phyloP scores from a whole-genome alignment of 2,113 vertebrate species.

The Sinocyclocheilus rhinocerous region DNA sequence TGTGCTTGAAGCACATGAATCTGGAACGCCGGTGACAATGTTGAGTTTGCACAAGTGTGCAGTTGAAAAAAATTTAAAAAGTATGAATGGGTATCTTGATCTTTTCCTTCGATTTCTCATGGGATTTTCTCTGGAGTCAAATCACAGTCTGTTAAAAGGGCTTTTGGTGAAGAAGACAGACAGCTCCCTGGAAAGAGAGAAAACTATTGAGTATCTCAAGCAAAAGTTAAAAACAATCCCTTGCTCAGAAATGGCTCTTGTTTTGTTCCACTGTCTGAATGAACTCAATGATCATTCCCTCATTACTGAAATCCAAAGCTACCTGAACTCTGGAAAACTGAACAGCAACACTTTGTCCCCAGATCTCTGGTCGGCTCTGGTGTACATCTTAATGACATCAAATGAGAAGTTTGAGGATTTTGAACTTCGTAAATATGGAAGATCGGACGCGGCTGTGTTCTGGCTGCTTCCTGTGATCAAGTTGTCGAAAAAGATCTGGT shows the following conservation, averaged over 20 bases:
- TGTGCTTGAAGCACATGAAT: background rate
- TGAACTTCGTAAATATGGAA: slow-evolving; percentile 42
- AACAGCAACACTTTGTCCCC: background rate
- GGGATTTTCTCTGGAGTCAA: slow-evolving; percentile 44
- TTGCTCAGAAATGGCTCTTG: slow-evolving; percentile 41
- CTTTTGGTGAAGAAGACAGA: slow-evolving; percentile 1
- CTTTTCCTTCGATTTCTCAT: slow-evolving; percentile 55
- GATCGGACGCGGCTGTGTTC: background rate
- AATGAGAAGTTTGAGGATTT: slow-evolving; percentile 37
- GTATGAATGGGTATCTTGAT: slow-evolving; percentile 44
- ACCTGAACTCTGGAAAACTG: slow-evolving; percentile 14
- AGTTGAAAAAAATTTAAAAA: slow-evolving; percentile 38
- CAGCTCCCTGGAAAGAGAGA: background rate
- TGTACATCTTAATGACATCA: slow-evolving; percentile 43
- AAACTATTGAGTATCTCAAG: slow-evolving; percentile 43
- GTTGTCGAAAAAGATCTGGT: slow-evolving; percentile 23
- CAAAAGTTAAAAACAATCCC: background rate
- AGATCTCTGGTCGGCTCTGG: slow-evolving; percentile 37
- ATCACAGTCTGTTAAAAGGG: slow-evolving; percentile 12
- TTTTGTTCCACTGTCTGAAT: slow-evolving; percentile 56
- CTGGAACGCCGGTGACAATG: background rate
- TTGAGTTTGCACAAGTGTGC: slow-evolving; percentile 31
- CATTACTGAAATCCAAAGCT: slow-evolving; percentile 34
- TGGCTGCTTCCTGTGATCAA: slow-evolving; percentile 42
- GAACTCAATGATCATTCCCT: slow-evolving; percentile 52